Conservation (phyloP, 2,888 invertebrate genomes). For the Bedellia somnulentella region DNA sequence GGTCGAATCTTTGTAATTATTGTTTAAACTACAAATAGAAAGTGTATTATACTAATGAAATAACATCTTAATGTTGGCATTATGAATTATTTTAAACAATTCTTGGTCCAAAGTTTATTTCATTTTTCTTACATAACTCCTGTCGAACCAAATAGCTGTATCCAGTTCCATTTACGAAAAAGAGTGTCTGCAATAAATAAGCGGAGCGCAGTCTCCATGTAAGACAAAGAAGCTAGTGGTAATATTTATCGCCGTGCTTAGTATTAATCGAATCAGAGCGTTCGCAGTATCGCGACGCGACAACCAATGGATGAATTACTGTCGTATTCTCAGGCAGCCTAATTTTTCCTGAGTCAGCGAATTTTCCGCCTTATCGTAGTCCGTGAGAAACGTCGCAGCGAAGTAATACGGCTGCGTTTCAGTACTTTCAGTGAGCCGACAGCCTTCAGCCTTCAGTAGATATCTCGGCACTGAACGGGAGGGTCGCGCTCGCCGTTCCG, state of each 20-base stretch:
- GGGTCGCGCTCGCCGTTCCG: conserved; percentile 30
- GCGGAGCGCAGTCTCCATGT: conserved; percentile 43
- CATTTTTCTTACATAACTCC: no score
- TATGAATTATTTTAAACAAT: no score
- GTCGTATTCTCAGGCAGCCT: conserved; percentile 37
- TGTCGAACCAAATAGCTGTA: no score
- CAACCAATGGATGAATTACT: conserved; percentile 42
- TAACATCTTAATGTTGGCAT: no score
- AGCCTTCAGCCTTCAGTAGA: no score
- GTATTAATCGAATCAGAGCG: conserved; percentile 53
- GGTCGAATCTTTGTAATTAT: no score
- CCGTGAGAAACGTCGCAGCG: no score
- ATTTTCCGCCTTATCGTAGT: conserved; percentile 20
- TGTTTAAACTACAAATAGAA: no score
- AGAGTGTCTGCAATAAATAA: conserved; percentile 51
- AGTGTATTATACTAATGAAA: no score
- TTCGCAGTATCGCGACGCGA: conserved; percentile 36
- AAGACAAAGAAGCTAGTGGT: conserved; percentile 55
- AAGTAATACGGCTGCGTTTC: no score
- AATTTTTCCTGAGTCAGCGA: conserved; percentile 38
- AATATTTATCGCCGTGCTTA: conserved; percentile 59
- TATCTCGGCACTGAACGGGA: conserved; percentile 14
- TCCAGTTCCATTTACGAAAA: conserved; percentile 44
- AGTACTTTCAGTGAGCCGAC: conserved; percentile 10
- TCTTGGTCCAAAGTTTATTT: no score